Evolutionary conservation across 2,797 vertebrate species (phyloP), one percentile per base, ranked within the genome.

Genomic region (Falco rusticolus): DNA sequence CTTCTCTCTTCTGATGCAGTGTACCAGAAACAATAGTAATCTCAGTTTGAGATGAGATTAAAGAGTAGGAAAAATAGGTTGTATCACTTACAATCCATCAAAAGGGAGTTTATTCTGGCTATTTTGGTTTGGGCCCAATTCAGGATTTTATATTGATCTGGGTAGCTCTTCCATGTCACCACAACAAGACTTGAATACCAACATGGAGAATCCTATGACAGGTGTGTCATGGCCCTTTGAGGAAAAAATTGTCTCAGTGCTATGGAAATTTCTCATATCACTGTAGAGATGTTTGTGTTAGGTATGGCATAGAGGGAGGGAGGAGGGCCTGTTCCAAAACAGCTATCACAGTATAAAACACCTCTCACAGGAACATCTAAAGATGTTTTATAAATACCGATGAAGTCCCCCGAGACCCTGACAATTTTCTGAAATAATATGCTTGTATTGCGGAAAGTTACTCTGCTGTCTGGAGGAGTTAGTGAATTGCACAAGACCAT

Each of bases 341-440:
- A 71, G 6, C 18, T 74, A 43, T 20, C 34, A 72, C 25, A 57
- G 10, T 34, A 68, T 50, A 80, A 90, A 96, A 41, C 16, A 89
- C 14, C n/a, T 91, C 68, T 91, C 72, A 57, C 5, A 68, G 69
- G 69, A 92, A 89, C 21, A 80, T n/a, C n/a, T 75, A 31, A 76
- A 91, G 82, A 85, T 29, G 50, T 83, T 93, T 85, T 78, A 70
- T 85, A 92, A 93, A 89, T 80, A 89, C 45, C 22, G 64, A 79
- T 85, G 75, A 80, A 96, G 60, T 71, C 87, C 85, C 91, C 60
- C 0, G 48, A 90, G 96, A 91, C 50, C 13, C 21, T 24, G 31
- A 75, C 41, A 85, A 83, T 75, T 94, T 94, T 87, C 0, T 0
- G 75, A 83, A 95, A 93, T 74, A 87, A 79, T 54, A 68, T 9